Percentiles rank a stretch among this genome's conserved stretches.
Evolutionary conservation across 2,113 vertebrate species (phyloP).

Genomic region (Pedetes capensis): DNA sequence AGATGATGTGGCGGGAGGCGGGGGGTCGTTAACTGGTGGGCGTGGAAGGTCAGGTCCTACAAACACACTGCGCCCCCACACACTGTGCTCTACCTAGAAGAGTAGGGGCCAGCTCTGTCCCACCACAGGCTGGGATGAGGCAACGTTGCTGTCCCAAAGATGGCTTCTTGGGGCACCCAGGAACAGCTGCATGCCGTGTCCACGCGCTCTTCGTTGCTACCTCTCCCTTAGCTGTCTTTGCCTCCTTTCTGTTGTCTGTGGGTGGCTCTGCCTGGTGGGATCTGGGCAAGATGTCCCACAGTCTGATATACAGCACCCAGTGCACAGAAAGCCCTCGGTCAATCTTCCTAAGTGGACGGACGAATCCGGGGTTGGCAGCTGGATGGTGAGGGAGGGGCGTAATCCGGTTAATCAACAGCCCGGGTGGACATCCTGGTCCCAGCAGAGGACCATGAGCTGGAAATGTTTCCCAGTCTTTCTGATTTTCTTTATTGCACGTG

Average conservation of each 20-base stretch:
- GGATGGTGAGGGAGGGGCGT: neutral
- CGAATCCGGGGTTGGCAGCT: too few relatives aligned
- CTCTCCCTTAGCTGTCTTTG: accelerated
- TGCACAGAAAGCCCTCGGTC: accelerated
- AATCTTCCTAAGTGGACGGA: neutral
- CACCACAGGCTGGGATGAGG: too few relatives aligned
- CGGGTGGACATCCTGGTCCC: too few relatives aligned
- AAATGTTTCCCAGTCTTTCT: too few relatives aligned
- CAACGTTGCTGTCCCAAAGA: too few relatives aligned
- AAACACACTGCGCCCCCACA: accelerated
- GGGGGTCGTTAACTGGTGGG: neutral
- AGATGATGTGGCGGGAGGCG: neutral
- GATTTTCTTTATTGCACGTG: neutral
- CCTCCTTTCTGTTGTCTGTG: accelerated
- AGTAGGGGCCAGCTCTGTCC: neutral
- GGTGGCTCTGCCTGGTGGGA: neutral
- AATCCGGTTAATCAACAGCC: neutral
- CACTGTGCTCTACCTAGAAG: too few relatives aligned
- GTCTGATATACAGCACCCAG: accelerated
- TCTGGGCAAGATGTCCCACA: neutral
- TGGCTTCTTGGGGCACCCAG: too few relatives aligned
- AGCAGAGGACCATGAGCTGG: too few relatives aligned
- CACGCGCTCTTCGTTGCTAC: neutral
- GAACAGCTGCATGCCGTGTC: accelerated
- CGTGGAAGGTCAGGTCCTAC: neutral